A percentile compares a stretch with the other conserved stretches of the same genome.
These are phyloP conservation scores for Hapalemur alaotrensis DNA, from an alignment of 2,797 vertebrate genomes.

Conservation along the genomic window DNA sequence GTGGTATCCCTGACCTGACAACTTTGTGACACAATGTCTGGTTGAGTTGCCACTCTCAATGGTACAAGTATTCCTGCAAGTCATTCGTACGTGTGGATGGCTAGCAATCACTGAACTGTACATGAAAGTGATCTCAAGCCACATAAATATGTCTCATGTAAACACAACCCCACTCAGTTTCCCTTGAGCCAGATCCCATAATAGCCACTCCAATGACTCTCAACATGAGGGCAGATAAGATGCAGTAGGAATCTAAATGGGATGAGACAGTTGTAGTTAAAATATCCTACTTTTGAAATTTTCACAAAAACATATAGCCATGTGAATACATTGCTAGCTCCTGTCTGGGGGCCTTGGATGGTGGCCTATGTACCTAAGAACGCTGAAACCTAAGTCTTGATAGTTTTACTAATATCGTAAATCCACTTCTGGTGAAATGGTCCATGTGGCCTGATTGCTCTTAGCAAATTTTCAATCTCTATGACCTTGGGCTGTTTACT, in stretches of 20 bases:
- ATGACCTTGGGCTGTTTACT: neutral
- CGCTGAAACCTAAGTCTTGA: neutral
- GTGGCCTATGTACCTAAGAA: fast-evolving
- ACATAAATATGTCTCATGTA: neutral
- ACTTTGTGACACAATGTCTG: neutral
- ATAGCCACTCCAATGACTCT: neutral
- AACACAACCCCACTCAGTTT: neutral
- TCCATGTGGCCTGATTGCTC: neutral
- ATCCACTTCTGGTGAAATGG: neutral
- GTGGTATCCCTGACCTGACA: neutral
- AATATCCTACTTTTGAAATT: neutral
- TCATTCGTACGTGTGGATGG: neutral
- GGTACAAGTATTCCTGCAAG: neutral
- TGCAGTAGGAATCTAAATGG: neutral
- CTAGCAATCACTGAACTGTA: neutral
- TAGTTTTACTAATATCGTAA: neutral
- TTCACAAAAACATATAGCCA: neutral
- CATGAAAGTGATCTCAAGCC: neutral
- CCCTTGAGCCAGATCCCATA: neutral
- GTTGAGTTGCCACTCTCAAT: neutral
- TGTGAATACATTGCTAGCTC: neutral
- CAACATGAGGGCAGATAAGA: neutral
- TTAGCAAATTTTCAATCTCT: neutral
- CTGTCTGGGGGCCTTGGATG: fast-evolving
- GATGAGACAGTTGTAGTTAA: neutral